Conservation (phyloP, 1,140 invertebrate species). For the Panonychus citri region DNA sequence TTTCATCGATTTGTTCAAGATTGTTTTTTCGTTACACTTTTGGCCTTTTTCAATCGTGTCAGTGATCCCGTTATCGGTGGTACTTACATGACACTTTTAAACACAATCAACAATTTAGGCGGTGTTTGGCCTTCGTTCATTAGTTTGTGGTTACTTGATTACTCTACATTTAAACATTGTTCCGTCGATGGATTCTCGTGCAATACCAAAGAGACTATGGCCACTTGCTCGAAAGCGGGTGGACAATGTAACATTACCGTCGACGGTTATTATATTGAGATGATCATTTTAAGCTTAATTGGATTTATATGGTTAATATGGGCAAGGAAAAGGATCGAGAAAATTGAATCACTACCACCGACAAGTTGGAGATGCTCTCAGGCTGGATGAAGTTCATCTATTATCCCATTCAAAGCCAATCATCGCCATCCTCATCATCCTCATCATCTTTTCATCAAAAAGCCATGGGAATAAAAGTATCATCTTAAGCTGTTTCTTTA, state of each 20-base stretch:
- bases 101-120: conserved; percentile 85
- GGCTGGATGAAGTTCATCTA: too few relatives aligned
- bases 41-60: conserved; percentile 57
- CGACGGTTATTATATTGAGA: conserved; percentile 82
- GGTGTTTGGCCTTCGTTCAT: conserved; percentile 89
- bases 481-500: not conserved
- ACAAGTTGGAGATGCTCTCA: conserved; percentile 11
- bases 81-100: conserved; percentile 97
- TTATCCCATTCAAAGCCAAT: too few relatives aligned
- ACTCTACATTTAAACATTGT: conserved; percentile 33
- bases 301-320: conserved; percentile 51
- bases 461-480: not conserved
- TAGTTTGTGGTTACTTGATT: conserved; percentile 74
- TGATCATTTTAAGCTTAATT: conserved; percentile 45
- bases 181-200: conserved; percentile 36
- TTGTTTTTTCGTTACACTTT: conserved; percentile 53
- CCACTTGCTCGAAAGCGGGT: not conserved
- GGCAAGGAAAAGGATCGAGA: conserved; percentile 8
- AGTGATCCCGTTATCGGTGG: conserved; percentile 84
- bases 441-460: too few relatives aligned
- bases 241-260: conserved; percentile 44
- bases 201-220: conserved; percentile 10
- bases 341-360: conserved; percentile 11
- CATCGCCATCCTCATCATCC: too few relatives aligned
- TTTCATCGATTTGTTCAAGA: conserved; percentile 58